Percentiles rank a stretch among this genome's conserved stretches.
Evolutionary conservation across 2,888 invertebrate species (phyloP).

Genomic region (Imbricaverruca yamaguchii): DNA sequence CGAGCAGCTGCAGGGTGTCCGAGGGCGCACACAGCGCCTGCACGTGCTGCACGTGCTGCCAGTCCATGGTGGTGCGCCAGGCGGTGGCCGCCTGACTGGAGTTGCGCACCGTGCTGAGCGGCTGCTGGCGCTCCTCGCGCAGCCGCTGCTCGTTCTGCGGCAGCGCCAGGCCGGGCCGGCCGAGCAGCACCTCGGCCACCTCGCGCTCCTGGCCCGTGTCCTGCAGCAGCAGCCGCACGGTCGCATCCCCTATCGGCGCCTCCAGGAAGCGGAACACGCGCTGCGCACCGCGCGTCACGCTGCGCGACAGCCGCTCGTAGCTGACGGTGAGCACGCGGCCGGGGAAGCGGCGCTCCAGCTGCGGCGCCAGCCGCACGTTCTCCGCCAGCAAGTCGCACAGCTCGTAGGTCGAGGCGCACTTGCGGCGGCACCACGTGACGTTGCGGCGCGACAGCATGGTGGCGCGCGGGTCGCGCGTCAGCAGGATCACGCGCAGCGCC

Average conservation of each 20-base stretch:
- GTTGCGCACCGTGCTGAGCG: too few relatives aligned
- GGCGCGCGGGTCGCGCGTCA: constrained; percentile 36
- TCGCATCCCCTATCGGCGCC: neutral
- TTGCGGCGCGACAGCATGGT: constrained; percentile 33
- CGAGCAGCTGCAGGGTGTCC: neutral
- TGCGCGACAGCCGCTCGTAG: neutral
- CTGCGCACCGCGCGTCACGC: neutral
- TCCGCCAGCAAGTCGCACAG: neutral
- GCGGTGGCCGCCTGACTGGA: too few relatives aligned
- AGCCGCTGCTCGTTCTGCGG: neutral
- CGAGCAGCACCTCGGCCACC: neutral
- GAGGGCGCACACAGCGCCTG: neutral
- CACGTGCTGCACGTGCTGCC: neutral
- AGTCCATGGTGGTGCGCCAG: too few relatives aligned
- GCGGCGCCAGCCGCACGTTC: neutral
- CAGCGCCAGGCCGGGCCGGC: neutral
- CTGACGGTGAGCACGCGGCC: neutral
- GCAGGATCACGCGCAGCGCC: constrained; percentile 34
- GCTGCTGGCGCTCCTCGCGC: neutral
- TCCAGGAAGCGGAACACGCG: neutral
- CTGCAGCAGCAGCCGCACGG: neutral
- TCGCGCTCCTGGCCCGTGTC: neutral
- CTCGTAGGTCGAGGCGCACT: neutral
- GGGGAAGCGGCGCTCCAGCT: neutral
- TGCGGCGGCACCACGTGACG: constrained; percentile 28